Evolutionary conservation across 2,888 invertebrate genomes (phyloP), one percentile per base, ranked within the genome.

Genomic region (Crioceris asparagi): DNA sequence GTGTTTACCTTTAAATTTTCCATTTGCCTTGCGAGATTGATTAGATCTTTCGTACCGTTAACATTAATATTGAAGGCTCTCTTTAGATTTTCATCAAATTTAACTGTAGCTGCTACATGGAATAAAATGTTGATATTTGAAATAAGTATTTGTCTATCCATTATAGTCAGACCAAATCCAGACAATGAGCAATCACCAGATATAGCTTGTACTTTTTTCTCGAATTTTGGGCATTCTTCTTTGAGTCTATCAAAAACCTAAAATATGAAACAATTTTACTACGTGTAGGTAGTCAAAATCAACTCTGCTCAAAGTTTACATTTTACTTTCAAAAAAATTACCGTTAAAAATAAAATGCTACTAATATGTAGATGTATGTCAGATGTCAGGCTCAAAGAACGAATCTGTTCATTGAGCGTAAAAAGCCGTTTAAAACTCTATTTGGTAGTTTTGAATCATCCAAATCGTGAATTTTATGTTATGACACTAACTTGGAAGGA

Each of bases 31-130:
- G 82, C 75, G 4, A 91, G 66, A 18, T 78, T 73, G 8, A 91
- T 55, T n/a, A 88, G 71, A 32, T 83, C 77, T 45, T 76, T 74
- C 0, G 86, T 82, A 0, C 83, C 88, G 15, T 74, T 67, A 2
- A 90, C 80, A 60, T 91, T 91, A 54, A 85, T 85, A 30, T 74
- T 72, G 30, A 86, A 72, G 0, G 91, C 85, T 2, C 78, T 65
- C 56, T 79, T 74, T 1, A 92, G 66, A 31, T 79, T 78, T 56
- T 91, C 91, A 59, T 90, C 85, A 53, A 92, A 92, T 53, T 80
- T 76, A 4, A 94, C 86, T 0, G 93, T 93, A 1, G 94, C 96
- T 0, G 94, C 94, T 6, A 83, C 83, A 57, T 96, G 92, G 62
- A 96, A 82, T 7, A 79, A 70, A 38, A 80, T 63, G 50, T 78